These are phyloP conservation scores for Azorinus chamasolen DNA, from an alignment of 2,888 invertebrate species.

Conservation along the genomic window DNA sequence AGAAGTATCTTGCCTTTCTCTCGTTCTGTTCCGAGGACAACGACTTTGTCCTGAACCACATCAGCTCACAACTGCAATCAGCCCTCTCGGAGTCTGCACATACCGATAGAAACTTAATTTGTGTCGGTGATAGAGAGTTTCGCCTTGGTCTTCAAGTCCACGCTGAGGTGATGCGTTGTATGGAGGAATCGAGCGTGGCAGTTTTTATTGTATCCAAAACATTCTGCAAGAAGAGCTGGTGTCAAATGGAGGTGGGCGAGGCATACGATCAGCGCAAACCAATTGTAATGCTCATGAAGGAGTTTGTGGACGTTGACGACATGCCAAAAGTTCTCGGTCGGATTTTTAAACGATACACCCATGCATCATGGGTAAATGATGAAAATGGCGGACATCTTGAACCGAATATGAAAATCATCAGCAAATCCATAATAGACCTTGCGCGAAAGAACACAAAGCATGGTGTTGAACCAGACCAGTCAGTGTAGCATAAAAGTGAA, in stretches of 20 bases:
- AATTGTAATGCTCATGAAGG: slow-evolving; percentile 14
- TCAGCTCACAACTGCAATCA: slow-evolving; percentile 15
- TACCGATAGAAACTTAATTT: slow-evolving; percentile 12
- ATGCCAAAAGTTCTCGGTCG: slow-evolving; percentile 19
- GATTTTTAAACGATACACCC: slow-evolving; percentile 26
- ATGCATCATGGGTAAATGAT: slow-evolving; percentile 20
- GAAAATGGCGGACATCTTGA: slow-evolving; percentile 24
- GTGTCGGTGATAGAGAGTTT: slow-evolving; percentile 21
- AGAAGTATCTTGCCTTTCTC: slow-evolving; percentile 16
- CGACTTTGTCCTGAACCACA: slow-evolving; percentile 17
- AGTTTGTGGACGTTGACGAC: slow-evolving; percentile 6
- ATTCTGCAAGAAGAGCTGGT: slow-evolving; percentile 34
- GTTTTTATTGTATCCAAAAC: slow-evolving; percentile 25
- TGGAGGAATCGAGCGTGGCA: slow-evolving; percentile 26
- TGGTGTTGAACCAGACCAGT: too few relatives aligned
- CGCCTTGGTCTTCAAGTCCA: slow-evolving; percentile 14
- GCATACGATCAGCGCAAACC: slow-evolving; percentile 27
- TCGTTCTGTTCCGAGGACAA: slow-evolving; percentile 31
- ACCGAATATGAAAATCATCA: slow-evolving; percentile 20
- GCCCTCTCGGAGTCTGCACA: background rate
- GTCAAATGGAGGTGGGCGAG: slow-evolving; percentile 28
- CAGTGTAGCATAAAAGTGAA: too few relatives aligned
- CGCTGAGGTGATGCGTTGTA: slow-evolving; percentile 26
- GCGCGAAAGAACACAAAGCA: background rate
- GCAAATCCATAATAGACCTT: slow-evolving; percentile 22